Base-by-base conservation (phyloP, 2,113 vertebrate genomes). In the Oreochromis niloticus region DNA sequence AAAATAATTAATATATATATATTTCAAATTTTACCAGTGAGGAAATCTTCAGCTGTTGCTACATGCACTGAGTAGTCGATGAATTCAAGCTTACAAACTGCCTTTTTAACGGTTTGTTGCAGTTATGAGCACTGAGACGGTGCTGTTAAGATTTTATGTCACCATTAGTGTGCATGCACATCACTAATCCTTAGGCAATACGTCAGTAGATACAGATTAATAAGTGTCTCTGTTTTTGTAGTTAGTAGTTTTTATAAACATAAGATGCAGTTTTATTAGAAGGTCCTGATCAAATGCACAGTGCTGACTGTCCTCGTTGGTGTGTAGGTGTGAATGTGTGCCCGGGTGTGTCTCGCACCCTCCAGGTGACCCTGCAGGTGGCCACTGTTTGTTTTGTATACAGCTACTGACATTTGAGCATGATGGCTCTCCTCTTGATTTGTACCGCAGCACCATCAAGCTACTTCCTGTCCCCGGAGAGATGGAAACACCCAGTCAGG, bases 371-470 rank as follows among this genome's bases (percentile, higher is more conserved):
- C 92, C 92, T 81, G 73, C 88, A 82, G 87, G 87, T 92, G 88
- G 68, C 84, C 66, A 82, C 78, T 95, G 91, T 95, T 95, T 95
- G 89, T 95, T 95, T 94, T 93, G 94, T 94, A 93, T 88, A 95
- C 93, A 95, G 86, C 56, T 50, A 79, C 85, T 96, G 94, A 94
- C 95, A 95, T 96, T 95, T 95, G 52, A 89, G 91, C 55, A 9
- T 66, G 84, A 89, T 89, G 84, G 78, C 68, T 81, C 89, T 93
- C 81, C 83, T 87, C 89, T 94, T 88, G 85, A 91, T 92, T 92
- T 91, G 90, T 90, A 90, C 83, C 34, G 17, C 90, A 90, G 80
- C 90, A 81, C 85, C 14, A 39, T 85, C 88, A 88, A 90, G 87
- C 86, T 68, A 90, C 89, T 95, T 96, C 94, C 94, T 94, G 84